Conservation (phyloP, 2,888 invertebrate genomes). For the Pterobdella sp. region DNA sequence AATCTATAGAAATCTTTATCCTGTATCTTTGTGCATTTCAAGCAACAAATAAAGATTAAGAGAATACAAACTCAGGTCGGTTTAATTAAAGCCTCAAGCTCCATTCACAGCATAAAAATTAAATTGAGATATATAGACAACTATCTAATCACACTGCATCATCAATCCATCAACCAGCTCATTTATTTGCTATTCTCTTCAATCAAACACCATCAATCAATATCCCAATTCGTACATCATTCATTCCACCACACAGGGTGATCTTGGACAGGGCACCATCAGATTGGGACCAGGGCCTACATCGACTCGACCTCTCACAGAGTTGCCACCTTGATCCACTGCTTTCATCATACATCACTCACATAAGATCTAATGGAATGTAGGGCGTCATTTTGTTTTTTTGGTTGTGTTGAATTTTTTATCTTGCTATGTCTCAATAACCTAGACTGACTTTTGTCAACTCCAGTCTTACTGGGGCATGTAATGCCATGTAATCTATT, state of each 20-base stretch:
- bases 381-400: not conserved
- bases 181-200: not conserved
- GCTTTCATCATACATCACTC: not conserved
- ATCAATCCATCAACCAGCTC: not conserved
- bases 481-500: too few relatives aligned
- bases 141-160: not conserved
- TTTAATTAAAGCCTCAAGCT: too few relatives aligned
- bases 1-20: too few relatives aligned
- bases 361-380: conserved; percentile 26
- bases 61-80: too few relatives aligned
- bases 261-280: conserved; percentile 10
- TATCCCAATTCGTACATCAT: not conserved
- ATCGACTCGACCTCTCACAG: conserved; percentile 7
- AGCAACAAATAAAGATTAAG: too few relatives aligned
- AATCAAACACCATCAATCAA: not conserved
- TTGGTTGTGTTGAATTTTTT: not conserved
- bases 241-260: not conserved
- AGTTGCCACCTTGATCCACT: not conserved
- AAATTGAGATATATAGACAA: too few relatives aligned
- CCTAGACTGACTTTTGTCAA: not conserved
- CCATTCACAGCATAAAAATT: too few relatives aligned
- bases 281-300: conserved; percentile 17
- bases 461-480: not conserved
- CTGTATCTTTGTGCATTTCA: too few relatives aligned
- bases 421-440: not conserved